These are phyloP conservation scores for Montipora capricornis DNA, from an alignment of 64 coral and sea anemone species.

Conservation along the genomic window DNA sequence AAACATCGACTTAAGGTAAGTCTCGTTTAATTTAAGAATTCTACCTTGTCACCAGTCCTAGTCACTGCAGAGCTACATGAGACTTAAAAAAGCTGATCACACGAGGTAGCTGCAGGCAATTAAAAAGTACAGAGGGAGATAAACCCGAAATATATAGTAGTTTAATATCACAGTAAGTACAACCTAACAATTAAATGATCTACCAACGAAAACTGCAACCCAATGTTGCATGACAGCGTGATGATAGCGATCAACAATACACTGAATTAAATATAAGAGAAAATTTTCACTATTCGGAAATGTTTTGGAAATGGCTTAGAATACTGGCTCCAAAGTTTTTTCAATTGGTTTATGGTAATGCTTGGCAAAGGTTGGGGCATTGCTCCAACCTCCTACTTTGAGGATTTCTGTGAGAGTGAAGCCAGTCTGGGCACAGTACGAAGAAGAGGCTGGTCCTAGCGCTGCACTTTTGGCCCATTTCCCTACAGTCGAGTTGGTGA, in stretches of 20 bases:
- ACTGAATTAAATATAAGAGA: background rate
- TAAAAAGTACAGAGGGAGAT: background rate
- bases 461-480: slow-evolving; percentile 53
- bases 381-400: slow-evolving; percentile 56
- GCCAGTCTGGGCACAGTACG: background rate
- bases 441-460: slow-evolving; percentile 48
- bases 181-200: background rate
- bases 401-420: slow-evolving; percentile 35
- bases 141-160: background rate
- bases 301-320: slow-evolving; percentile 38
- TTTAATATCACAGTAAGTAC: slow-evolving; percentile 3
- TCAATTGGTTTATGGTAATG: slow-evolving; percentile 67
- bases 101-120: slow-evolving; percentile 20
- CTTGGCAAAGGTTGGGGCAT: slow-evolving; percentile 51
- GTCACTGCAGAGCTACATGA: slow-evolving; percentile 67
- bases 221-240: slow-evolving; percentile 4
- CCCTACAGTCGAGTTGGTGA: slow-evolving; percentile 33
- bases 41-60: slow-evolving; percentile 56
- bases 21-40: slow-evolving; percentile 63
- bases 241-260: background rate
- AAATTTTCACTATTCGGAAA: background rate
- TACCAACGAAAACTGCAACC: background rate
- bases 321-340: slow-evolving; percentile 54
- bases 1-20: slow-evolving; percentile 58
- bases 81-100: slow-evolving; percentile 49